Evolutionary conservation across 2,797 vertebrate species (phyloP), one percentile per base, ranked within the genome.

Genomic region (Gastrophryne carolinensis): DNA sequence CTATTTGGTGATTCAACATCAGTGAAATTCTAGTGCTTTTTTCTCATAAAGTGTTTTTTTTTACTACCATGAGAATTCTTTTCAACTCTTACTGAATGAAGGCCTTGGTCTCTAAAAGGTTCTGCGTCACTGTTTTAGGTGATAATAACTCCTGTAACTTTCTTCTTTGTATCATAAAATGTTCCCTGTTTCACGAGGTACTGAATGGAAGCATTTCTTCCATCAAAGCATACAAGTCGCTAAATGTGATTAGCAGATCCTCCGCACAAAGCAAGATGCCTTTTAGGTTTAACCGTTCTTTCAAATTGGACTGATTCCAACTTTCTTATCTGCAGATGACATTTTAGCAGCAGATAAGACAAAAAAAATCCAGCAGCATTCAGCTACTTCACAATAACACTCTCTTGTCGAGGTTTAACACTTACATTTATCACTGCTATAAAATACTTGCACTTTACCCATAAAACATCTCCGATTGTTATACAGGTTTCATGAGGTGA

Each of bases 341-440:
- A 53, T 53, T 53, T 53, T 23, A 53, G 24, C 27, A 23, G 21
- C 32, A 37, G 47, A 54, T 67, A 27, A 26, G 3, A 66, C 29
- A 49, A 64, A 63, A 47, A 44, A 29, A 24, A 15, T 52, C 49
- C 32, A 24, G 47, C 63, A 53, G 47, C 63, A 9, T 35, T 37
- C 47, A 66, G 3, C 49, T 34, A 52, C 30, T 54, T 67, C 64
- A 35, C 23, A 53, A 32, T 54, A 67, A 54, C 32, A 53, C 35
- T 66, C 64, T 67, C 64, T 67, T 67, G 49, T 67, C 64, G 17
- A 32, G 21, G 23, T 52, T 67, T 54, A 35, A 67, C 64, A 67
- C 49, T 41, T 39, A n/a, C 49, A 53, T 67, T 64, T 67, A 54
- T 54, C 10, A 19, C 49, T 13, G 49, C 49, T 12, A 54, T 67